Conservation (phyloP, 2,888 invertebrate species). For the Caenorhabditis zanzibari region DNA sequence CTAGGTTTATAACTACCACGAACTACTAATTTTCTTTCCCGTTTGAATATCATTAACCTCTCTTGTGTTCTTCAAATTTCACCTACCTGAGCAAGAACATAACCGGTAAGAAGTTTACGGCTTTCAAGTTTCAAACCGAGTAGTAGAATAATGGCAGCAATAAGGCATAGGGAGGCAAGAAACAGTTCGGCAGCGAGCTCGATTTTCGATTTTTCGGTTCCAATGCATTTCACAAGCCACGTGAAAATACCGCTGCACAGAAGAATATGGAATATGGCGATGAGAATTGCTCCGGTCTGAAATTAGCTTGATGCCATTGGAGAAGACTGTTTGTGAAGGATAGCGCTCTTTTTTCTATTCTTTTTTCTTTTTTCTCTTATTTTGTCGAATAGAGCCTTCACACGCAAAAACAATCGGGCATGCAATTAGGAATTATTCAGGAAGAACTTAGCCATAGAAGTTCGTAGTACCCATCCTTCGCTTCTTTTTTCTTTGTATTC, state of each 20-base stretch:
- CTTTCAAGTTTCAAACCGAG: slow-evolving; percentile 67
- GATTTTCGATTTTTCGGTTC: slow-evolving; percentile 63
- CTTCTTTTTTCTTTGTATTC: slow-evolving; percentile 18
- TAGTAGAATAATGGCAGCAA: slow-evolving; percentile 67
- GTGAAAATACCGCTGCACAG: slow-evolving; percentile 65
- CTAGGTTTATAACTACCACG: not conserved
- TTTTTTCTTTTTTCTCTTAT: not conserved
- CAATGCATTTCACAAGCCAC: slow-evolving; percentile 62
- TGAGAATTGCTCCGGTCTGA: slow-evolving; percentile 72
- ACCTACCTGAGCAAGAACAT: slow-evolving; percentile 71
- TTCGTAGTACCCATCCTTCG: slow-evolving; percentile 24
- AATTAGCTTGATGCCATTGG: slow-evolving; percentile 46
- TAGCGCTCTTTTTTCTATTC: slow-evolving; percentile 1
- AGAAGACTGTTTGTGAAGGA: not conserved
- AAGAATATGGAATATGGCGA: slow-evolving; percentile 69
- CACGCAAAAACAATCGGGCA: slow-evolving; percentile 51
- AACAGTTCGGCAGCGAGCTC: slow-evolving; percentile 66
- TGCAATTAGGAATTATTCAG: slow-evolving; percentile 59
- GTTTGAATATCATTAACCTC: too few species aligned
- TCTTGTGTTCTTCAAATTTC: too few species aligned
- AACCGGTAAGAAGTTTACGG: slow-evolving; percentile 64
- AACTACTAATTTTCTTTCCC: not conserved
- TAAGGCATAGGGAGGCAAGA: slow-evolving; percentile 63
- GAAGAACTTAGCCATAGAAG: slow-evolving; percentile 44
- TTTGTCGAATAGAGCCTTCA: not conserved